Percentiles rank a stretch among this genome's conserved stretches.
Evolutionary conservation across 2,888 invertebrate genomes (phyloP).

Genomic region (Cephus pygmeus): DNA sequence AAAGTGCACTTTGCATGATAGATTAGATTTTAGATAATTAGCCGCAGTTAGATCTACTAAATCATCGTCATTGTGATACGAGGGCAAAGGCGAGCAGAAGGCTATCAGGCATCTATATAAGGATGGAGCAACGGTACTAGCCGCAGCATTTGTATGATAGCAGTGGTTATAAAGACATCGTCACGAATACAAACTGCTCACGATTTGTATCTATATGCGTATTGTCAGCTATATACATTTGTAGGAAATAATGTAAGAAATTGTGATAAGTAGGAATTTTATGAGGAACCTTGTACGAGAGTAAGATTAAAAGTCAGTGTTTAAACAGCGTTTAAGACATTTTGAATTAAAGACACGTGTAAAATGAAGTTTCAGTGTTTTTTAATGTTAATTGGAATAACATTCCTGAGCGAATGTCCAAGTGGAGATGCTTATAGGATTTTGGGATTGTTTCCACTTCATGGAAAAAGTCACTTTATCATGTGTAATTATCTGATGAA

Average conservation of each 20-base stretch:
- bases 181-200: neutral
- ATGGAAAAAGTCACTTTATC: conserved; percentile 68
- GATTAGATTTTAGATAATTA: too few relatives aligned
- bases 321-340: neutral
- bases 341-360: neutral
- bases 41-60: too few relatives aligned
- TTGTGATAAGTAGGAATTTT: too few relatives aligned
- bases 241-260: too few relatives aligned
- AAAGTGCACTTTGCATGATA: too few relatives aligned
- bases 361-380: neutral
- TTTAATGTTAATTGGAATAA: conserved; percentile 13
- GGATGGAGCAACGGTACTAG: neutral
- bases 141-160: neutral
- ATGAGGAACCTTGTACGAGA: too few relatives aligned
- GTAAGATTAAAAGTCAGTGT: too few relatives aligned
- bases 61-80: neutral
- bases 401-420: conserved; percentile 29
- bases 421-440: conserved; percentile 64
- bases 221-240: too few relatives aligned
- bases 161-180: neutral
- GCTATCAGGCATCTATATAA: neutral
- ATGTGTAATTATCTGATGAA: conserved; percentile 65
- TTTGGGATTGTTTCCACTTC: conserved; percentile 66
- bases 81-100: neutral
- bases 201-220: too few relatives aligned